Base-by-base conservation (phyloP, 2,797 vertebrate species). In the Schizothorax lantsangensis region DNA sequence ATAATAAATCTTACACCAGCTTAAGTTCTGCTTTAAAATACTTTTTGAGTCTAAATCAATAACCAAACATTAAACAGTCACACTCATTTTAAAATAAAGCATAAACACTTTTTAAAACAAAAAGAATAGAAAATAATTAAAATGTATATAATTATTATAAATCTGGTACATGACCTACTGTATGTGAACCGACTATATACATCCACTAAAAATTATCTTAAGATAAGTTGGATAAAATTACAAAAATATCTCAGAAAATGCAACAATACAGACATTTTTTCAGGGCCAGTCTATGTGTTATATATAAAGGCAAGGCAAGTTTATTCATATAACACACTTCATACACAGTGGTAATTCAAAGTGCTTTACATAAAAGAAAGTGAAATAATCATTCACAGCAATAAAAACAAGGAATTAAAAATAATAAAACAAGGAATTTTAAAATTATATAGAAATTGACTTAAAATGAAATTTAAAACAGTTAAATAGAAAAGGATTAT, bases 251-350 rank as follows among this genome's bases (percentile, higher is more conserved):
- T 33, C 15, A 68, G 14, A 68, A 68, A 68, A 59, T 66, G 26
- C 14, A 33, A 15, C 14, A 33, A 7, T 33, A 23, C 36, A 71
- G 26, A 74, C 15, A 47, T 30, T 11, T 49, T 54, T 59, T 23
- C 54, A n/a, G 15, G n/a, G 45, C 43, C 72, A 49, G n/a, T 30
- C n/a, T 74, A 17, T 79, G 59, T 21, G 62, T 66, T 66, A 80
- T 30, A 80, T 45, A 40, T n/a, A 66, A 19, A 30, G 30, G 30
- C 30, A 30, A 30, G 30, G 30, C 30, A 30, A 30, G 30, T 30
- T 30, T 30, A 30, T 30, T 30, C 30, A 30, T 30, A 30, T 30
- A 30, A 1, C 30, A 30, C 30, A 30, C 1, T 30, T 30, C 30
- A 30, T 30, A 30, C 30, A 30, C 30, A 30, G 30, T 30, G 30